Base-by-base conservation (phyloP, 2,797 vertebrate species). In the Meda fulgida region DNA sequence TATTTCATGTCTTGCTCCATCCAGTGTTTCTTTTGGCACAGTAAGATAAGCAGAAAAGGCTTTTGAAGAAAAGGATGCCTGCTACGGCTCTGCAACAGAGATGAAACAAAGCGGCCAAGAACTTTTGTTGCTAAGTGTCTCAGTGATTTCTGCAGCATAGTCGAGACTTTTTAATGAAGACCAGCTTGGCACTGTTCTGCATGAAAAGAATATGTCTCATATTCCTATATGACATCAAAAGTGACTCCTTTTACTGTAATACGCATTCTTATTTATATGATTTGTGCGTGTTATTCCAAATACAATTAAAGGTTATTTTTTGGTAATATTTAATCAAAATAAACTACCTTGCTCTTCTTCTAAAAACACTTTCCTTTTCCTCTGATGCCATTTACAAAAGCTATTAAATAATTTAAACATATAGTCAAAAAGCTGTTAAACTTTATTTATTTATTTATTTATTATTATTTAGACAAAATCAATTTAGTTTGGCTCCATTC, bases 1-100 rank as follows among this genome's bases (percentile, higher is more conserved):
- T 86, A 81, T 82, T 87, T 85, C 29, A 85, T 71, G 34, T 87
- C 67, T 87, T 83, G 76, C 81, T 88, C 77, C 81, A 72, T 78
- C 46, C 84, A 80, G 73, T 79, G 71, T 85, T 86, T 84, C 78
- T 71, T 84, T 80, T 83, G 85, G 75, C 79, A 80, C 40, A 60
- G 38, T 34, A 65, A 40, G 69, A 82, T 51, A 72, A 81, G 55
- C 38, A 72, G 34, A 69, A 63, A 78, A 72, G 66, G 76, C 67
- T 38, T 84, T 78, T 55, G 79, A 84, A 82, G 82, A 60, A 65
- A 83, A 72, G 80, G 77, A 78, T 67, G 66, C 73, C 71, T 48
- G 72, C 40, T 83, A 70, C 65, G 31, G 51, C 40, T 87, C 79
- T 69, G 63, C 82, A 80, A 70, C 65, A 34, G 51, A 58, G 60